phyloP scores from a whole-genome alignment of 2,797 vertebrate species.

The Vireo griseus region DNA sequence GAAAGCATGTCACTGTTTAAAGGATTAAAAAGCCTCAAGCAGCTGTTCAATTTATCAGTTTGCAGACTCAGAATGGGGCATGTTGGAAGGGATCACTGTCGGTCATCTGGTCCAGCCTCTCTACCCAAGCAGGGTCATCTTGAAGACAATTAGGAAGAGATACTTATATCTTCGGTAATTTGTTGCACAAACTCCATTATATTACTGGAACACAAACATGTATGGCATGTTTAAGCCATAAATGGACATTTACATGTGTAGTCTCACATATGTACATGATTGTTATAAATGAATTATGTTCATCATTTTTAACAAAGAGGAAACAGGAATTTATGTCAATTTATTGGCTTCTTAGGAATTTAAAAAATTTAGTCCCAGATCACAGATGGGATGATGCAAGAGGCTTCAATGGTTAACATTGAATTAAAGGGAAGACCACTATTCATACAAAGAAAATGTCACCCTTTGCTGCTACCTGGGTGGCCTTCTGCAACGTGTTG shows the following conservation, averaged over 20 bases:
- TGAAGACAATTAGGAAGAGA: not conserved
- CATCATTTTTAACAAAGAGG: not conserved
- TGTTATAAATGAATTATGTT: not conserved
- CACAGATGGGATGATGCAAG: not conserved
- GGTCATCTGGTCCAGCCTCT: not conserved
- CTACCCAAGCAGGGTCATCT: not conserved
- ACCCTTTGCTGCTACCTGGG: not conserved
- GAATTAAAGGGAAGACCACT: not conserved
- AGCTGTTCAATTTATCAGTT: not conserved
- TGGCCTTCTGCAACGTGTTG: not conserved
- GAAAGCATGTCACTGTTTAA: not conserved
- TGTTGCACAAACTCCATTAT: not conserved
- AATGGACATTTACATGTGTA: not conserved
- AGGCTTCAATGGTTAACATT: not conserved
- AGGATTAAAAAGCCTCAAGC: not conserved
- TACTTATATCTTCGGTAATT: not conserved
- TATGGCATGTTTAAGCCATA: not conserved
- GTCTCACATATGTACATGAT: not conserved
- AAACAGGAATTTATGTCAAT: not conserved
- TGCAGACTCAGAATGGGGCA: not conserved
- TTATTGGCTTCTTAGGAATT: not conserved
- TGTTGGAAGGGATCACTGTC: not conserved
- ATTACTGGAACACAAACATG: not conserved
- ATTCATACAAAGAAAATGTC: not conserved
- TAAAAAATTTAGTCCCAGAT: not conserved